Evolutionary conservation across 2,797 vertebrate genomes (phyloP).

Genomic region (Octomys mimax): DNA sequence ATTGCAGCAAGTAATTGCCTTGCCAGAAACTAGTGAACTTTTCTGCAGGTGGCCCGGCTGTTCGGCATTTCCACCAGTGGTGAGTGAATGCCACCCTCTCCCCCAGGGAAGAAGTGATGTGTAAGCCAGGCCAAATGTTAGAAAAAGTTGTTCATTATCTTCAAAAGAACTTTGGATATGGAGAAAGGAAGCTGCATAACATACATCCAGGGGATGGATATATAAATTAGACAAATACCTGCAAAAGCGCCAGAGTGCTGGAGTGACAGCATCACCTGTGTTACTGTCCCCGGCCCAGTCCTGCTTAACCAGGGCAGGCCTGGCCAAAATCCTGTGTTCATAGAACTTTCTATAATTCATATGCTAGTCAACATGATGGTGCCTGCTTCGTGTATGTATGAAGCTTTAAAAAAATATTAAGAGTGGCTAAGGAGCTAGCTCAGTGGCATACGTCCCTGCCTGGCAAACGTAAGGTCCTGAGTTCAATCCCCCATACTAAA

Average conservation of each 20-base stretch:
- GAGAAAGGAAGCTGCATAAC: background rate
- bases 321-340: background rate
- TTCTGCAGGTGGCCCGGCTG: background rate
- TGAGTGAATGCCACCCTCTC: accelerated
- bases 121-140: background rate
- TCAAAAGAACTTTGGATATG: background rate
- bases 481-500: no score
- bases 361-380: background rate
- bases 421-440: background rate
- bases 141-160: background rate
- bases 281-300: no score
- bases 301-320: no score
- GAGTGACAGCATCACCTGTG: accelerated
- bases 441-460: no score
- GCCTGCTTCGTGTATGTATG: background rate
- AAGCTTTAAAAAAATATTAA: background rate
- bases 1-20: background rate
- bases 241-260: background rate
- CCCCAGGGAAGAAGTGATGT: background rate
- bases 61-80: background rate
- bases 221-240: accelerated
- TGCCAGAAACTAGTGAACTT: background rate
- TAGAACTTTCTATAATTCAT: background rate
- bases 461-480: no score
- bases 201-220: background rate